A percentile compares a stretch with the other conserved stretches of the same genome.
Evolutionary conservation across 1,140 invertebrate genomes (phyloP).

Genomic region (Drosophila ambigua): DNA sequence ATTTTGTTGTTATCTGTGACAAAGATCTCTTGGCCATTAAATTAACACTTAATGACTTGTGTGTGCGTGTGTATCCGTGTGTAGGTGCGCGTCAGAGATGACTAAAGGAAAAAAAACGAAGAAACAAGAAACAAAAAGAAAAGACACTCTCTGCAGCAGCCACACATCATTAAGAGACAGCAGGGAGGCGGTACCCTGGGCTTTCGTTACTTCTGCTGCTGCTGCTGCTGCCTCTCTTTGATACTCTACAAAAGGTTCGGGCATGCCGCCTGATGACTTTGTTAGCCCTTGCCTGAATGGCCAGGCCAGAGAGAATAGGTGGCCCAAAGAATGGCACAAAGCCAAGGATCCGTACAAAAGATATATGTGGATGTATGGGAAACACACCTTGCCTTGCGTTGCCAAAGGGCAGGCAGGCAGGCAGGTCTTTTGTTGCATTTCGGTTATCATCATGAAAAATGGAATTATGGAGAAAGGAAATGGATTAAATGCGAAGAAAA

Average conservation of each 20-base stretch:
- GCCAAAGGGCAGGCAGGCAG: neutral
- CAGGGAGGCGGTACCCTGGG: conserved; percentile 56
- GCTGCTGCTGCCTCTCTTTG: conserved; percentile 25
- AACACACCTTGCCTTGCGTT: conserved; percentile 25
- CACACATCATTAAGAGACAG: conserved; percentile 79
- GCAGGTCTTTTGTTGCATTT: conserved; percentile 19
- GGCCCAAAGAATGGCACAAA: conserved; percentile 30
- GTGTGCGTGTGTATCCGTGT: conserved; percentile 50
- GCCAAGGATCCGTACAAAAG: conserved; percentile 29
- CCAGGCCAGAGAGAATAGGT: neutral
- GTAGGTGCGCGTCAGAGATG: conserved; percentile 69
- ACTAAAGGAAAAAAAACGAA: conserved; percentile 45
- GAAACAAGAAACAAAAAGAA: conserved; percentile 12
- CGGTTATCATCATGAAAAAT: conserved; percentile 43
- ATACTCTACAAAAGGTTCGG: conserved; percentile 41
- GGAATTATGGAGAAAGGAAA: conserved; percentile 45
- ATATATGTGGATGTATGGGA: conserved; percentile 3
- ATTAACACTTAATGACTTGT: conserved; percentile 82
- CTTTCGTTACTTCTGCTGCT: conserved; percentile 47
- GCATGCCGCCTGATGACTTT: conserved; percentile 46
- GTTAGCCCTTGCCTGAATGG: conserved; percentile 35
- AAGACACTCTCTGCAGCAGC: conserved; percentile 69
- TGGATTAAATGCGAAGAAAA: conserved; percentile 34
- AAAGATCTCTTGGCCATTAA: conserved; percentile 81
- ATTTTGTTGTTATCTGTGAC: conserved; percentile 74